Evolutionary conservation across 1,140 invertebrate genomes (phyloP).

Genomic region (Aphidius ervi): DNA sequence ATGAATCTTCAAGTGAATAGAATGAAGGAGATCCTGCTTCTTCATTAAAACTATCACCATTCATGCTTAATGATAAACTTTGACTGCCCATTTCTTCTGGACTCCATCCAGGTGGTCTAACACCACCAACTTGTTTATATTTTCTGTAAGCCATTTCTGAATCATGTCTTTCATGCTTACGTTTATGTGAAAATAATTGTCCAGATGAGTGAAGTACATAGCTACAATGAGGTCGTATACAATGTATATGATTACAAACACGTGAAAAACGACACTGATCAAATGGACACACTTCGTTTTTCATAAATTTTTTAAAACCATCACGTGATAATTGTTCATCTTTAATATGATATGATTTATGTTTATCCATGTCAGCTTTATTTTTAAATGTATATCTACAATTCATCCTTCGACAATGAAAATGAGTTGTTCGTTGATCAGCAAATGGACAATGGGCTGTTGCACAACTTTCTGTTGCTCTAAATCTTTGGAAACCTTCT

Average conservation of each 20-base stretch:
- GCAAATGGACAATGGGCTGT: constrained; percentile 84
- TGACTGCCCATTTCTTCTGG: constrained; percentile 37
- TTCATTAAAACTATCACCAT: constrained; percentile 54
- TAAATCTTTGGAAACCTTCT: constrained; percentile 89
- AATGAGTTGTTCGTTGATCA: constrained; percentile 95
- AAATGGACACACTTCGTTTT: constrained; percentile 90
- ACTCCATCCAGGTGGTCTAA: constrained; percentile 36
- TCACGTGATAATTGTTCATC: constrained; percentile 93
- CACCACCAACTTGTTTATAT: constrained; percentile 60
- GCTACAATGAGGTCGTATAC: constrained; percentile 90
- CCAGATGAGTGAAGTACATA: constrained; percentile 95
- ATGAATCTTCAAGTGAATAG: constrained; percentile 50
- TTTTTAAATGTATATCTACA: constrained; percentile 98
- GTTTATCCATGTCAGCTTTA: constrained; percentile 96
- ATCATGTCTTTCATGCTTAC: constrained; percentile 92
- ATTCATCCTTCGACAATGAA: constrained; percentile 85
- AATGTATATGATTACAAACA: constrained; percentile 97
- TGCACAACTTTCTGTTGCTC: constrained; percentile 88
- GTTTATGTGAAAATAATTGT: constrained; percentile 95
- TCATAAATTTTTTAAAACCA: constrained; percentile 98
- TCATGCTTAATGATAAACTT: constrained; percentile 44
- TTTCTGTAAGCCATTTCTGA: constrained; percentile 79
- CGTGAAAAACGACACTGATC: constrained; percentile 88
- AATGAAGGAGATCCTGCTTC: constrained; percentile 50
- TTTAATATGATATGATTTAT: constrained; percentile 97